phyloP scores from a whole-genome alignment of 2,113 vertebrate genomes.

The Mirza zaza region DNA sequence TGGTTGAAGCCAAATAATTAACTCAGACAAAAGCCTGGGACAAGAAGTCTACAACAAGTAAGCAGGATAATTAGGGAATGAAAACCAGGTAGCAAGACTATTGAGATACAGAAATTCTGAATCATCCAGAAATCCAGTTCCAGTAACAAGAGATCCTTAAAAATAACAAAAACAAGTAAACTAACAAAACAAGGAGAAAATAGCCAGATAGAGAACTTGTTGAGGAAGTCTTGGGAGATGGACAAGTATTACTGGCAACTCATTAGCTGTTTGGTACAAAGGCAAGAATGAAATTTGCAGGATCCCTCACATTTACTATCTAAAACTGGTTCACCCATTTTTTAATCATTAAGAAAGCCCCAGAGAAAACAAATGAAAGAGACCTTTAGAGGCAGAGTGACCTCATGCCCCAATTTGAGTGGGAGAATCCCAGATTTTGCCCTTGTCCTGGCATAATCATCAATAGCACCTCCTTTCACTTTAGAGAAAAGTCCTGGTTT shows the following conservation, averaged over 20 bases:
- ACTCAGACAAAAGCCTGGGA: neutral
- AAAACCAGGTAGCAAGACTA: neutral
- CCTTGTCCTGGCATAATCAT: neutral
- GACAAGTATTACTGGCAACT: neutral
- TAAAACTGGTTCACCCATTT: neutral
- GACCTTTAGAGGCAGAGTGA: neutral
- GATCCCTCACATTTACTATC: neutral
- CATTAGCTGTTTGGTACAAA: neutral
- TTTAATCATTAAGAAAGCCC: neutral
- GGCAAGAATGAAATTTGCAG: neutral
- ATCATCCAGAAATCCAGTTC: neutral
- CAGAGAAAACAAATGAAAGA: neutral
- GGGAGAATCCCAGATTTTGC: neutral
- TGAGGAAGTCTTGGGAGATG: neutral
- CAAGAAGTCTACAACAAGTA: neutral
- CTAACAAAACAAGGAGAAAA: neutral
- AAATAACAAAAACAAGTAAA: neutral
- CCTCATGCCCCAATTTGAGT: neutral
- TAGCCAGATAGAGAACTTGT: neutral
- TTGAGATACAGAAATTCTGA: neutral
- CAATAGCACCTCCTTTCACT: neutral
- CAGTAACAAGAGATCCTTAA: neutral
- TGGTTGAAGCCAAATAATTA: conserved; percentile 3
- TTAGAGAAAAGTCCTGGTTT: neutral
- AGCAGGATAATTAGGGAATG: neutral